phyloP scores from a whole-genome alignment of 2,888 invertebrate genomes.

The Opisthograptis luteolata region DNA sequence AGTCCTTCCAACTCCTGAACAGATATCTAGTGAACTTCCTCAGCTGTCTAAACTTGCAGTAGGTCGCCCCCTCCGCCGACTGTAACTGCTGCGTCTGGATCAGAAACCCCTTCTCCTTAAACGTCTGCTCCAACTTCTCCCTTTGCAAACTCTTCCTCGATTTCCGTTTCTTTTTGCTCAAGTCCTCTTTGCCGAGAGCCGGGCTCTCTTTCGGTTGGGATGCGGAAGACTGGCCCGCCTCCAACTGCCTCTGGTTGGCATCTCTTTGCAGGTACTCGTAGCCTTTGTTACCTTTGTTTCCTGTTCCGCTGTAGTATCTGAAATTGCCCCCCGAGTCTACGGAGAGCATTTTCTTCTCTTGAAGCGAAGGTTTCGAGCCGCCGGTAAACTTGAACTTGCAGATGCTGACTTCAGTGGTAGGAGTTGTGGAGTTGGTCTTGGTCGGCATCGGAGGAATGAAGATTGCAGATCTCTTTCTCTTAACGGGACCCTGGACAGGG shows the following conservation, averaged over 20 bases:
- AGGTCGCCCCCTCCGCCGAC: constrained; percentile 96
- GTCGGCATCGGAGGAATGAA: constrained; percentile 93
- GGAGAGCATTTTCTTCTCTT: constrained; percentile 96
- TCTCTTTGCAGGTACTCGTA: constrained; percentile 92
- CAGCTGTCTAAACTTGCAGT: constrained; percentile 95
- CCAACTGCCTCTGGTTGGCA: constrained; percentile 75
- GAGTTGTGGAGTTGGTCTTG: constrained; percentile 88
- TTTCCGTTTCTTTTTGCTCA: constrained; percentile 87
- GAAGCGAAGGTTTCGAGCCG: constrained; percentile 93
- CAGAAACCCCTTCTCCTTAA: constrained; percentile 95
- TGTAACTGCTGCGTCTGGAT: constrained; percentile 97
- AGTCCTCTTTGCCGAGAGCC: constrained; percentile 62
- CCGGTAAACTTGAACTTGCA: constrained; percentile 97
- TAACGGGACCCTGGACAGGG: constrained; percentile 76
- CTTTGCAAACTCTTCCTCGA: constrained; percentile 92
- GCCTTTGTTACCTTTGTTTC: constrained; percentile 91
- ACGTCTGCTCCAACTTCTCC: constrained; percentile 95
- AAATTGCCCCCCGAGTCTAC: constrained; percentile 96
- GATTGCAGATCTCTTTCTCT: constrained; percentile 92
- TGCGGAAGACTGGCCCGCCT: constrained; percentile 49
- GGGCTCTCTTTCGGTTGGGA: constrained; percentile 41
- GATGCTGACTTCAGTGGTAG: constrained; percentile 94
- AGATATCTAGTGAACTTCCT: constrained; percentile 96
- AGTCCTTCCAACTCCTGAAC: constrained; percentile 97
- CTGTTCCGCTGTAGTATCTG: constrained; percentile 93